A percentile compares a stretch with the other conserved stretches of the same genome.
phyloP scores from a whole-genome alignment of 1,140 invertebrate species.

The Camponotus pennsylvanicus region DNA sequence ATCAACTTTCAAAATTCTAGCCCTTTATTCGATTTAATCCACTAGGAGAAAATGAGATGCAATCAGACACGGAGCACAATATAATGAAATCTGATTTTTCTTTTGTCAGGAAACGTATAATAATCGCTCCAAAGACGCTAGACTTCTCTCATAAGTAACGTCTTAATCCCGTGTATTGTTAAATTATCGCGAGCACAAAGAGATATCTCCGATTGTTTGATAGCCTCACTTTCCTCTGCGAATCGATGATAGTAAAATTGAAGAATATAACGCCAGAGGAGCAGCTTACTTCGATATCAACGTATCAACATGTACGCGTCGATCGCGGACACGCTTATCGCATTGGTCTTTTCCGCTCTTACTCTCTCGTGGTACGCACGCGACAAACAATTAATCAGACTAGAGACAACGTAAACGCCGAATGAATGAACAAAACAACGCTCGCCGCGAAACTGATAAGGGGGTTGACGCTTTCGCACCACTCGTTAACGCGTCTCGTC shows the following conservation, averaged over 20 bases:
- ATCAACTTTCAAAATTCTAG: not conserved
- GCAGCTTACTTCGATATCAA: conserved; percentile 50
- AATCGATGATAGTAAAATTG: not conserved
- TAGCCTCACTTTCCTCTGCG: conserved; percentile 7
- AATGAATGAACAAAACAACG: conserved; percentile 22
- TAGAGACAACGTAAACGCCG: not conserved
- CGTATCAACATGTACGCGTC: conserved; percentile 51
- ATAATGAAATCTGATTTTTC: not conserved
- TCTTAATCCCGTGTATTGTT: not conserved
- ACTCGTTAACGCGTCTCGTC: conserved; percentile 61
- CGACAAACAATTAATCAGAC: conserved; percentile 52
- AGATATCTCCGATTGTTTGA: not conserved
- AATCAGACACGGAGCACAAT: conserved; percentile 1
- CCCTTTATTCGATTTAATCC: not conserved
- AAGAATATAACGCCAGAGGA: conserved; percentile 36
- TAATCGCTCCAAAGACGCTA: not conserved
- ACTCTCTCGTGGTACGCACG: conserved; percentile 37
- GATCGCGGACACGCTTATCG: conserved; percentile 41
- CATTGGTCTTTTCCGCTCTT: conserved; percentile 54
- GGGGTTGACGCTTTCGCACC: not conserved
- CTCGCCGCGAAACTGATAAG: conserved; percentile 73
- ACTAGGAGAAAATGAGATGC: conserved; percentile 10
- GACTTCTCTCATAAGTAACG: not conserved
- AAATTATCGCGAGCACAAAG: not conserved
- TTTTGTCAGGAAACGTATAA: not conserved